Evolutionary conservation across 2,797 vertebrate genomes (phyloP), one percentile per base, ranked within the genome.

Genomic region (Micrastur ruficollis): DNA sequence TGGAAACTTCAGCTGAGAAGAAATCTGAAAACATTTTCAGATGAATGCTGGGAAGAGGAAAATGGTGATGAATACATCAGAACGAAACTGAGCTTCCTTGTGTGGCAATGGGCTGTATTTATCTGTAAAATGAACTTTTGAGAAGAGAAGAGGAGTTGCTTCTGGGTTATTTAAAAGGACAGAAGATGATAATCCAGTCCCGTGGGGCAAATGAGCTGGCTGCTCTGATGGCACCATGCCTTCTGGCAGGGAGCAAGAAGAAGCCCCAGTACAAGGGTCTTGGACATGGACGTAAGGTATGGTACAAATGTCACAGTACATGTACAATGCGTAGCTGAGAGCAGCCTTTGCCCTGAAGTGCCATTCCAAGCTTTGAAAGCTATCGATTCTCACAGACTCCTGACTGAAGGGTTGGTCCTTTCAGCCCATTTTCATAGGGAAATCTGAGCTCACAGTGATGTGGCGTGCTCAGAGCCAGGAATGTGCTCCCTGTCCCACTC

Each of bases 361-460:
- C 14, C 17, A 5, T 22, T 74, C 29, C 58, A 90, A 71, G 61
- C 49, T 91, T 66, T 75, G 34, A 71, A 89, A 92, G 29, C 32
- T 27, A 6, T 5, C 0, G 0, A 56, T 61, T 82, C n/a, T 32
- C 44, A 40, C n/a, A 75, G 70, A n/a, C n/a, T 20, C 36, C 36
- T 81, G 46, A 25, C 34, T 19, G 36, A 17, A 73, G 66, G 50
- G 31, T 16, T 91, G 71, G 62, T 68, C 29, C 31, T 82, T 81
- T 52, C 71, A 79, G 58, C 22, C 23, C 25, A 70, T 94, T 96
- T 95, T 31, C 91, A 83, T 86, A 88, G 34, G 91, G 70, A 95
- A 97, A 96, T 80, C 52, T 32, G 81, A 86, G 52, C 29, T 49
- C 9, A 2, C 1, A 8, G 32, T 31, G 32, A 53, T 3, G 16